Evolutionary conservation across 1,140 invertebrate species (phyloP).

Genomic region (Eciton burchellii): DNA sequence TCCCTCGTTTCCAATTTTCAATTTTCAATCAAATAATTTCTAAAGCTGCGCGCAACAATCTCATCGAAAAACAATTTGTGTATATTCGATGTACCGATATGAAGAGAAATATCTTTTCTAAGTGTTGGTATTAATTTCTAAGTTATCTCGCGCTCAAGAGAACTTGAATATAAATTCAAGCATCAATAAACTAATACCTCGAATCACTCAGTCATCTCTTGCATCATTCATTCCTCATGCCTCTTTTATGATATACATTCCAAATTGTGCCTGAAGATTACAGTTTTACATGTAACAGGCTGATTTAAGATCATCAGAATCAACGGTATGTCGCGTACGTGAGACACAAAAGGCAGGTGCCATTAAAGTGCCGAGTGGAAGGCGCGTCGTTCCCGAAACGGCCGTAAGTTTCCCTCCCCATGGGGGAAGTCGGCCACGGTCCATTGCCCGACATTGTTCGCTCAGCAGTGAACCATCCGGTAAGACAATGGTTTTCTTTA

Average conservation of each 20-base stretch:
- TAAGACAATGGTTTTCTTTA: constrained; percentile 76
- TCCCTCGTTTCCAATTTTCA: neutral
- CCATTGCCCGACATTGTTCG: constrained; percentile 68
- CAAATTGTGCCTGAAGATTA: neutral
- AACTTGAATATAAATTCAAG: neutral
- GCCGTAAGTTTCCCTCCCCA: constrained; percentile 55
- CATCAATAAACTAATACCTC: neutral
- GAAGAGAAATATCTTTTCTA: neutral
- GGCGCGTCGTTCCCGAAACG: constrained; percentile 64
- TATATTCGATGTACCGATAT: neutral
- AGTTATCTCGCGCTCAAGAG: neutral
- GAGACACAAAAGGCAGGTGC: constrained; percentile 20
- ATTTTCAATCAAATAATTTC: constrained; percentile 26
- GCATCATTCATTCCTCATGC: neutral
- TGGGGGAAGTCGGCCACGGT: constrained; percentile 44
- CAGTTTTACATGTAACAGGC: neutral
- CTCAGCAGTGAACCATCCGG: constrained; percentile 61
- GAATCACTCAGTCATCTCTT: neutral
- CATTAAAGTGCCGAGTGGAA: constrained; percentile 70
- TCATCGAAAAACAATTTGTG: neutral
- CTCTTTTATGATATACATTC: neutral
- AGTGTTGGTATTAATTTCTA: neutral
- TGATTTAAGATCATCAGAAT: constrained; percentile 43
- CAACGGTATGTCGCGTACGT: constrained; percentile 28
- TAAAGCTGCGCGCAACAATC: constrained; percentile 38